These are phyloP conservation scores for Palythoa heliodiscus DNA, from an alignment of 92 coral and sea anemone species.

Conservation along the genomic window DNA sequence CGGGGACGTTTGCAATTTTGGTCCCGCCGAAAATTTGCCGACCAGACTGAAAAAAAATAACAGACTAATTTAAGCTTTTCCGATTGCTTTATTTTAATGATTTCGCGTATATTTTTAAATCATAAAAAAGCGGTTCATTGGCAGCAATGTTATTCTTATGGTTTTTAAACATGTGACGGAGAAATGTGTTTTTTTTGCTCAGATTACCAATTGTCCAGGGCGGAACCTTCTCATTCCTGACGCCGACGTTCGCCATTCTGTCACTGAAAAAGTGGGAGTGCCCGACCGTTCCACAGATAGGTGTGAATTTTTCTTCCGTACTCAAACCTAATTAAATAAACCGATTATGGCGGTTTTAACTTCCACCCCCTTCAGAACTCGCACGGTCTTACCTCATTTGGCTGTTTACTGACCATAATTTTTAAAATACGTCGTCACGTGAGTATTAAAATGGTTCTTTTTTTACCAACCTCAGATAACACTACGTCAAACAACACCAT, in stretches of 20 bases:
- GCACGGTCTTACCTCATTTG: too few species aligned
- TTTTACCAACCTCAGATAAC: neutral
- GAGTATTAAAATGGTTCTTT: neutral
- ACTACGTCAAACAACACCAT: neutral
- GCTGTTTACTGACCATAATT: too few species aligned
- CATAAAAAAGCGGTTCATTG: neutral
- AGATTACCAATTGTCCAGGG: conserved; percentile 98
- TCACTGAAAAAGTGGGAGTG: conserved; percentile 71
- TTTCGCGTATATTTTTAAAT: neutral
- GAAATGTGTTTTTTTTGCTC: neutral
- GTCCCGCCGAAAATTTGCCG: too few species aligned
- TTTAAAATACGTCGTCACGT: too few species aligned
- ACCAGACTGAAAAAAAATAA: too few species aligned
- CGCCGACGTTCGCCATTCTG: conserved; percentile 89
- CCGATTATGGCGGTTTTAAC: too few species aligned
- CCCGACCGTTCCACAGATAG: conserved; percentile 38
- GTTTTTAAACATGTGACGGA: neutral
- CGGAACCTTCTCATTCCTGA: conserved; percentile 79
- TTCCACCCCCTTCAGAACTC: neutral
- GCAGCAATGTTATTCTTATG: neutral
- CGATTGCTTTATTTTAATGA: too few species aligned
- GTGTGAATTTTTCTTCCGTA: neutral
- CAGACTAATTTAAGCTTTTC: too few species aligned
- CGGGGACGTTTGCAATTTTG: too few species aligned
- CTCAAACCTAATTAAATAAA: neutral